Percentiles rank a stretch among this genome's conserved stretches.
These are phyloP conservation scores for Drosophila ananassae DNA, from an alignment of 1,140 invertebrate genomes.

Conservation along the genomic window DNA sequence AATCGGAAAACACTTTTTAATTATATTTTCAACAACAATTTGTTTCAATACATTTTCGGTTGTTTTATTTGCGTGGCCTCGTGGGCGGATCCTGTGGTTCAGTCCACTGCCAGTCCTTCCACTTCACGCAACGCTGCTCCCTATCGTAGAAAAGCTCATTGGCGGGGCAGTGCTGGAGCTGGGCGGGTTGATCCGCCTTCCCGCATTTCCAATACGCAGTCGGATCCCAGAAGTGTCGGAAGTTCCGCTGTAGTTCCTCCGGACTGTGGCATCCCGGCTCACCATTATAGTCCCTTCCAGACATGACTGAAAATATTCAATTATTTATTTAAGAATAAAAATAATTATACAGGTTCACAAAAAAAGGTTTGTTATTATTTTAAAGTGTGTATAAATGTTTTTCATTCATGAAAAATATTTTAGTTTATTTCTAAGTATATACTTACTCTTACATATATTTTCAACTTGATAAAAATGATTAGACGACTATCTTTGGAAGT, in stretches of 20 bases:
- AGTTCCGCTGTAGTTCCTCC: constrained; percentile 40
- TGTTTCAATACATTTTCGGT: constrained; percentile 47
- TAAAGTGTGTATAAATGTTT: too few relatives aligned
- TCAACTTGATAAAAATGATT: too few relatives aligned
- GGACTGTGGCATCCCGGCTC: constrained; percentile 53
- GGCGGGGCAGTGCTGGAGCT: constrained; percentile 37
- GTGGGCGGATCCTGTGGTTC: constrained; percentile 59
- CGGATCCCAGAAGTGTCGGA: constrained; percentile 58
- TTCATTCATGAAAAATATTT: too few relatives aligned
- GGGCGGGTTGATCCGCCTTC: constrained; percentile 23
- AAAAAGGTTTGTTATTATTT: too few relatives aligned
- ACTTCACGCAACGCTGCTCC: constrained; percentile 47
- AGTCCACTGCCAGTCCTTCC: constrained; percentile 61
- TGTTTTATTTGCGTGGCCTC: constrained; percentile 51
- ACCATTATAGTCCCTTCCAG: constrained; percentile 51
- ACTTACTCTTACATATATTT: too few relatives aligned
- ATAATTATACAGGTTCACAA: too few relatives aligned
- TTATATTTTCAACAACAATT: constrained; percentile 63
- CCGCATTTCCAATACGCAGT: constrained; percentile 59
- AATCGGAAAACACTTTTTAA: constrained; percentile 53
- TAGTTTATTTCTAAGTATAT: too few relatives aligned
- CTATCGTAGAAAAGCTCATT: constrained; percentile 52
- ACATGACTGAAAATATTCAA: constrained; percentile 21
- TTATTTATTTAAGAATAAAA: neutral
- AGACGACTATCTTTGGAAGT: too few relatives aligned